These are phyloP conservation scores for Eurypyga helias DNA, from an alignment of 2,113 vertebrate species.

Conservation along the genomic window DNA sequence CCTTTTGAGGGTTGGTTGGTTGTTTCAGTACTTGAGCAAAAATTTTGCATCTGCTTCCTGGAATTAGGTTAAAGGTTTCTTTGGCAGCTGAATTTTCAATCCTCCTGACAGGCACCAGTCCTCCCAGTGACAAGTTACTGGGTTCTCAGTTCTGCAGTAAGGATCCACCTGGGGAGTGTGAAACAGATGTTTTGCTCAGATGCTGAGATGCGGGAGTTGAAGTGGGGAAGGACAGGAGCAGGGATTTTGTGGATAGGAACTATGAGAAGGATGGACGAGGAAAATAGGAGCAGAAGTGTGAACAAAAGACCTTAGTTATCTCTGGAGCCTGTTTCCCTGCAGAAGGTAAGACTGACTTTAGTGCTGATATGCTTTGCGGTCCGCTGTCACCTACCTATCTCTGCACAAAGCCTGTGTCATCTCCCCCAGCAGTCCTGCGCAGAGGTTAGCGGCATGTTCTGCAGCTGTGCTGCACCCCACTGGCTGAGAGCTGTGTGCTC, in stretches of 20 bases:
- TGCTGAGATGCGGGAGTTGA: background rate
- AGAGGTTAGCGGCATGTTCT: background rate
- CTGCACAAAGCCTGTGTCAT: too few species aligned
- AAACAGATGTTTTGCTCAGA: background rate
- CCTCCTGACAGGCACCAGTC: background rate
- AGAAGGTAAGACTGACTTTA: background rate
- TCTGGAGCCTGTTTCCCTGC: background rate
- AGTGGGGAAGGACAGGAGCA: background rate
- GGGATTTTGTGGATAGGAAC: background rate
- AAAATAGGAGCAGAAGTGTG: background rate
- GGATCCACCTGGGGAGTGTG: background rate
- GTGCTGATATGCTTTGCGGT: rapidly evolving
- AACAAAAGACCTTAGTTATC: background rate
- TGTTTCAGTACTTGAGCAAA: background rate
- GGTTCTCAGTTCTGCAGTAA: background rate
- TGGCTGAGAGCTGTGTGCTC: background rate
- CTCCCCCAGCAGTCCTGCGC: background rate
- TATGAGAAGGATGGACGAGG: background rate
- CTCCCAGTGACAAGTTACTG: background rate
- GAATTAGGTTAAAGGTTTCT: background rate
- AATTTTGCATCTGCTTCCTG: background rate
- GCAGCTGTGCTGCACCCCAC: rapidly evolving
- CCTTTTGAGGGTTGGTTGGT: background rate
- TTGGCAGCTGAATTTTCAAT: background rate
- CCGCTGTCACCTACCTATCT: background rate